Evolutionary conservation across 2,888 invertebrate genomes (phyloP).

Genomic region (Hyalella azteca): DNA sequence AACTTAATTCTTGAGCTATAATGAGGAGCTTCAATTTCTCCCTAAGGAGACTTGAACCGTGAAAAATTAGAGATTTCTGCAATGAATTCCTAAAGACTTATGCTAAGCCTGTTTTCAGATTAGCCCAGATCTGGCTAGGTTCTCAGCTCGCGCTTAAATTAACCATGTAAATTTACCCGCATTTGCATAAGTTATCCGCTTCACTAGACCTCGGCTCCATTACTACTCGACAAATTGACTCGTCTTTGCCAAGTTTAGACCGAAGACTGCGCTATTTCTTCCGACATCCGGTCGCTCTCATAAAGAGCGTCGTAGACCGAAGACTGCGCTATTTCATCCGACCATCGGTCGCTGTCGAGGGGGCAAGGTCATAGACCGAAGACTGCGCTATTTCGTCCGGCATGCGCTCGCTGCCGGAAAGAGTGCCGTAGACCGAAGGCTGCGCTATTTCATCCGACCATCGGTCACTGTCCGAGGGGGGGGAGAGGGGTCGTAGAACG

Average conservation of each 20-base stretch:
- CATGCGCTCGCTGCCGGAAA: too few relatives aligned
- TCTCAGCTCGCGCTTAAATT: slow-evolving; percentile 32
- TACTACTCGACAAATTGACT: slow-evolving; percentile 34
- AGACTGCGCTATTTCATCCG: too few relatives aligned
- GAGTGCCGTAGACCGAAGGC: too few relatives aligned
- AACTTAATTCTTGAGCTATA: slow-evolving; percentile 4
- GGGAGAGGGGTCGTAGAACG: too few relatives aligned
- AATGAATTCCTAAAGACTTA: slow-evolving; percentile 33
- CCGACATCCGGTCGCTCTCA: too few relatives aligned
- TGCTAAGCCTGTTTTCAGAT: slow-evolving; percentile 28
- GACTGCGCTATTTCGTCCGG: too few relatives aligned
- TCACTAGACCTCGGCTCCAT: slow-evolving; percentile 23
- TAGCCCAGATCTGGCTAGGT: neutral
- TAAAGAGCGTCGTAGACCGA: too few relatives aligned
- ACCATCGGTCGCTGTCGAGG: too few relatives aligned
- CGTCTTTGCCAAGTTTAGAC: slow-evolving; percentile 24
- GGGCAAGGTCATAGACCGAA: too few relatives aligned
- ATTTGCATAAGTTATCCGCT: slow-evolving; percentile 37
- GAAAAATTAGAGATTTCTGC: slow-evolving; percentile 32
- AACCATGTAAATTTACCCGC: slow-evolving; percentile 36
- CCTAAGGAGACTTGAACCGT: neutral
- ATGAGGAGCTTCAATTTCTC: neutral
- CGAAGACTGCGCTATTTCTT: slow-evolving; percentile 7
- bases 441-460: too few relatives aligned
- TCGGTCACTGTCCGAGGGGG: too few relatives aligned